phyloP scores from a whole-genome alignment of 1,140 invertebrate genomes.

The Pogonognathellus flavescens region DNA sequence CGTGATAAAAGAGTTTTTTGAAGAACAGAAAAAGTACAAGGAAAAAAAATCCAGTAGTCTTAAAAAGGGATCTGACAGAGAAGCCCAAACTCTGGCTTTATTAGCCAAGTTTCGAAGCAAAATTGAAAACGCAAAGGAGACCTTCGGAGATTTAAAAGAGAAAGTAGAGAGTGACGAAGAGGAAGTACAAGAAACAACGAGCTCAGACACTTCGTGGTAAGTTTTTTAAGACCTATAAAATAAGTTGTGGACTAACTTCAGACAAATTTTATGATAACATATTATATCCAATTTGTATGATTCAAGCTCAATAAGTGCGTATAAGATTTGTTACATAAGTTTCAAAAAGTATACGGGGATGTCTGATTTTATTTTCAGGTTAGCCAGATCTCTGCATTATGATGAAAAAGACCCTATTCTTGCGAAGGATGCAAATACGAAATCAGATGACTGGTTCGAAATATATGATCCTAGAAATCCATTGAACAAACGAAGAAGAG shows the following conservation, averaged over 20 bases:
- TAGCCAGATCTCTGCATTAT: constrained; percentile 84
- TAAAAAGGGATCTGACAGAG: constrained; percentile 75
- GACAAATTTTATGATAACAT: too few relatives aligned
- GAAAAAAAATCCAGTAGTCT: constrained; percentile 76
- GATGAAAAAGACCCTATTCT: constrained; percentile 82
- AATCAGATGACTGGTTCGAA: constrained; percentile 95
- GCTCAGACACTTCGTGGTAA: constrained; percentile 62
- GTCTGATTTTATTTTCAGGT: too few relatives aligned
- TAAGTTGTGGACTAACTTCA: too few relatives aligned
- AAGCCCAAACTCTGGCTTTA: constrained; percentile 79
- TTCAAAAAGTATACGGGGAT: too few relatives aligned
- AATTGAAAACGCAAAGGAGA: constrained; percentile 78
- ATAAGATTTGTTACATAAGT: too few relatives aligned
- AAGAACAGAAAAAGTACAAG: constrained; percentile 85
- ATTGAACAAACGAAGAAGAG: constrained; percentile 89
- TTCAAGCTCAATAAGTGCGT: too few relatives aligned
- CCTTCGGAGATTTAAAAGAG: constrained; percentile 69
- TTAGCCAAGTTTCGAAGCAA: constrained; percentile 88
- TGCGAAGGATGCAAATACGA: constrained; percentile 95
- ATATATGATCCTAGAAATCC: constrained; percentile 96
- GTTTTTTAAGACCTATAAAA: too few relatives aligned
- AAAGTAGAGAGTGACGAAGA: constrained; percentile 63
- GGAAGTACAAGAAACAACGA: constrained; percentile 35
- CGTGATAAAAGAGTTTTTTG: constrained; percentile 80
- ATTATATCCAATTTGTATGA: too few relatives aligned